Base-by-base conservation (phyloP, 1,140 invertebrate genomes). In the Caenorhabditis remanei region DNA sequence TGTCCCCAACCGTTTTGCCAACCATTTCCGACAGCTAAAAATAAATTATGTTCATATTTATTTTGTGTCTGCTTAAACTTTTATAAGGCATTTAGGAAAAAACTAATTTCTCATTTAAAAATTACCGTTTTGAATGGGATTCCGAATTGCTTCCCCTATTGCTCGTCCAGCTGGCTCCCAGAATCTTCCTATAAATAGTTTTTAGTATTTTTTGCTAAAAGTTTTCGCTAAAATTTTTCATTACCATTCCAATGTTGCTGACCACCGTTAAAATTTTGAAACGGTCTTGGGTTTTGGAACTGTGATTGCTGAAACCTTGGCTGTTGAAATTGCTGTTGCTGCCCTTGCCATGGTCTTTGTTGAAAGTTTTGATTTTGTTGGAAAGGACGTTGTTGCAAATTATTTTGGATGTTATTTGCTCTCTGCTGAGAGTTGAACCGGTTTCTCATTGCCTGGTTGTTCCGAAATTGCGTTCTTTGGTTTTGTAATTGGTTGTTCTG, bases 401-500 rank as follows among this genome's bases (percentile, higher is more conserved):
- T 53, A 13, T 50, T 79, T 53, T 50, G 71, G 11, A 79, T 24
- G 8, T 79, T 48, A n/a, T 79, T 79, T 79, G 71, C 71, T 79
- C 71, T 79, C 19, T 79, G 71, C n/a, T 79, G 71, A 1, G 71
- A 40, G 5, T 79, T n/a, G 11, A 79, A 79, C 71, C 71, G 19
- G 46, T 79, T 79, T 53, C 71, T 50, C 71, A 50, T 50, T 50
- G 71, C 71, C 21, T 79, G 71, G 9, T 79, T 79, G 46, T 79
- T 79, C 9, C 71, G 71, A n/a, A 79, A 79, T 79, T 79, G 71
- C 11, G 71, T 79, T 50, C 46, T 79, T 50, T 48, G 46, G 46
- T 79, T 79, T 79, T 79, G 71, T 79, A 53, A 32, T 79, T 50
- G 71, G 46, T 79, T 79, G 71, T 79, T 79, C 71, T 79, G 71